These are phyloP conservation scores for Rostratula benghalensis DNA, from an alignment of 2,113 vertebrate species.

Conservation along the genomic window DNA sequence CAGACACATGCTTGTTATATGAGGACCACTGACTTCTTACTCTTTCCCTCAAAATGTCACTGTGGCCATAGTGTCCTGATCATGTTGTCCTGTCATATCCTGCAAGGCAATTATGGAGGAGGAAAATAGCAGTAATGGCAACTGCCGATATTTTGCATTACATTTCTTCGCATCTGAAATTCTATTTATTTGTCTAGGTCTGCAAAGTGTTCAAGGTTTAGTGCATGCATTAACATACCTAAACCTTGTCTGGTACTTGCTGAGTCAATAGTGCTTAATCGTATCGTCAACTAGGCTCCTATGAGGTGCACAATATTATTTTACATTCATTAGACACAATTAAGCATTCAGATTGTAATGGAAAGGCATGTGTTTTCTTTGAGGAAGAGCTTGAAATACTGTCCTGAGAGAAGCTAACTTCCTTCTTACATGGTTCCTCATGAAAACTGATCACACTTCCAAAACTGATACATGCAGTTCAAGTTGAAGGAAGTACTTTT, in stretches of 20 bases:
- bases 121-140: not conserved
- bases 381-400: not conserved
- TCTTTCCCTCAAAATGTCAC: constrained; percentile 28
- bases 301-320: not conserved
- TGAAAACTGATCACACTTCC: not conserved
- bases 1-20: not conserved
- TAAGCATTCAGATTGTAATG: not conserved
- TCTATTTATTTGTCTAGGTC: not conserved
- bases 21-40: constrained; percentile 28
- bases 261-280: not conserved
- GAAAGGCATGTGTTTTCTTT: not conserved
- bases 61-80: not conserved
- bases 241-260: constrained; percentile 2
- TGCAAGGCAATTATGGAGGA: not conserved
- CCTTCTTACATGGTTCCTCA: not conserved
- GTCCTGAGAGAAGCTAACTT: not conserved
- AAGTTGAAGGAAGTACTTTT: not conserved
- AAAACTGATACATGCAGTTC: not conserved
- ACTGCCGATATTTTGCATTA: not conserved
- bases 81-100: not conserved
- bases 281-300: constrained; percentile 2
- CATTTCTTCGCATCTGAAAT: constrained; percentile 19
- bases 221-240: not conserved
- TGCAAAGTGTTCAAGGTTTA: constrained; percentile 26
- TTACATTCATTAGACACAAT: not conserved